Evolutionary conservation across 35 echinoderm and acorn worm species (phyloP), one percentile per base, ranked within the genome.

Genomic region (Diadema setosum): DNA sequence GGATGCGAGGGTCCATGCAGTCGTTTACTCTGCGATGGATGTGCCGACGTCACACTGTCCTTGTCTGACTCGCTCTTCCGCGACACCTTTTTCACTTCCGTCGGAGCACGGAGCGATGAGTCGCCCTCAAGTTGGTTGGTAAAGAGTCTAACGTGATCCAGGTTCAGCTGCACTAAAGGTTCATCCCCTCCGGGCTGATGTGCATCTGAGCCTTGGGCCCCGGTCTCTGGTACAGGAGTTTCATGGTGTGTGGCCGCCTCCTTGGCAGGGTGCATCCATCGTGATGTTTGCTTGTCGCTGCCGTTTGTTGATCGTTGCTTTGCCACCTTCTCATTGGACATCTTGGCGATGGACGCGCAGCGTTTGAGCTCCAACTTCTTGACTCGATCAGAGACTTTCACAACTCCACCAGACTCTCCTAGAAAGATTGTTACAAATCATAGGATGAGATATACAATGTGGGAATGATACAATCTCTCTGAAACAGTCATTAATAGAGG

Each of bases 291-390:
- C 16, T 78, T 36, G 7, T 5, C 16, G 16, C 30, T n/a, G 39
- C 73, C 40, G 14, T 8, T 44, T 3, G 11, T 25, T 9, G 39
- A n/a, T 78, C 40, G 29, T 21, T 35, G 5, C 4, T 33, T 44
- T 5, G 39, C 44, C 15, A 42, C 75, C 49, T 83, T 87, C 46
- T 93, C 95, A 46, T 84, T 89, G 17, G 91, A 93, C 87, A 97
- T 93, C 35, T 85, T 93, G 21, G 95, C 95, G 37, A 97, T 93
- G 44, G 95, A 93, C 1, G 82, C 49, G 23, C 80, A 87, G 32
- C 91, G 46, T 56, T 86, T 97, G 5, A 97, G 30, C 33, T 97
- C 93, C 36, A 90, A 33, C 45, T 88, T 46, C 17, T 56, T 20
- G 15, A 45, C 86, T 36, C 46, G 34, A 30, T 37, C 65, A n/a